Conservation (phyloP, 2,888 invertebrate species). For the Amphipoea lucens region DNA sequence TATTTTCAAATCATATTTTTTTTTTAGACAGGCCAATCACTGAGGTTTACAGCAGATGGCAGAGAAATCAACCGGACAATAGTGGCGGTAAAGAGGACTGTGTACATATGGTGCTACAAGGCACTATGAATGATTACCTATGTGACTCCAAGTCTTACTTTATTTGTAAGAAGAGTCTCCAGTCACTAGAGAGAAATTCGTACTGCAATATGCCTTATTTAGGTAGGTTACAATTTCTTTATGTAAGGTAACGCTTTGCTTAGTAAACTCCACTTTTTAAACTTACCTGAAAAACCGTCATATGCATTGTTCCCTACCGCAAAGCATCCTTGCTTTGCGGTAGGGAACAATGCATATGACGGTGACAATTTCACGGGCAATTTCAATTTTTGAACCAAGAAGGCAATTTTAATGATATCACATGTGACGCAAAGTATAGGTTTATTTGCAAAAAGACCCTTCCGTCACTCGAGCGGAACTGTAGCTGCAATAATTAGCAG, state of each 20-base stretch:
- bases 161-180: constrained; percentile 3
- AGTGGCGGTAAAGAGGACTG: neutral
- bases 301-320: too few relatives aligned
- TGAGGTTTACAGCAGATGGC: constrained; percentile 28
- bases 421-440: constrained; percentile 70
- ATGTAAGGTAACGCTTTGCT: neutral
- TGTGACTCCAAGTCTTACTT: neutral
- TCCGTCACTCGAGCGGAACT: constrained; percentile 75
- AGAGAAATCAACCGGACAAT: neutral
- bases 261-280: neutral
- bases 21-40: constrained; percentile 23
- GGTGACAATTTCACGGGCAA: too few relatives aligned
- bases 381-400: constrained; percentile 2
- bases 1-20: neutral
- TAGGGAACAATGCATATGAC: too few relatives aligned
- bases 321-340: too few relatives aligned
- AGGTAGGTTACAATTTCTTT: neutral
- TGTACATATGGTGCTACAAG: neutral
- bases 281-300: too few relatives aligned
- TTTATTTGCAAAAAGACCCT: constrained; percentile 83
- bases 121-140: neutral
- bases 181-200: neutral
- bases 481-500: constrained; percentile 72
- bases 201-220: neutral
- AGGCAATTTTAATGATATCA: constrained; percentile 73